phyloP scores from a whole-genome alignment of 1,140 invertebrate species.

The Brachystomella parvula region DNA sequence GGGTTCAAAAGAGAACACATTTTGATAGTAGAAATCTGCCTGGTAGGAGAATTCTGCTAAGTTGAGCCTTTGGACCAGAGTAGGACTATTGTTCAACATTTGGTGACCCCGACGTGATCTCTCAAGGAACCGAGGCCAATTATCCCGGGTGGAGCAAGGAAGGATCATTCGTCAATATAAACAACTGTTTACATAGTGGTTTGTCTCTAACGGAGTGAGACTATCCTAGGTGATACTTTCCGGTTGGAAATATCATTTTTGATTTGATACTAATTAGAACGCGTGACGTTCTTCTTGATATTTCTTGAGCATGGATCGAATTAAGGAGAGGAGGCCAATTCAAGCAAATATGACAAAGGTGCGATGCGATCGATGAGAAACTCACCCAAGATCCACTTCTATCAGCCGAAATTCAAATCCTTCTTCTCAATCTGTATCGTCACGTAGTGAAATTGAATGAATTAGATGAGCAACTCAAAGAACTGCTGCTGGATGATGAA shows the following conservation, averaged over 20 bases:
- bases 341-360: not conserved
- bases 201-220: not conserved
- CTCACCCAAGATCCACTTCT: not conserved
- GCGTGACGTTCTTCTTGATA: not conserved
- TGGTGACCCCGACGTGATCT: too few species aligned
- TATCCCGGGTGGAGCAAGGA: too few species aligned
- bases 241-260: too few species aligned
- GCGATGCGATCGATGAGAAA: not conserved
- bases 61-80: too few species aligned
- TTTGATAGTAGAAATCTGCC: too few species aligned
- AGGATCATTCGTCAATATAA: not conserved
- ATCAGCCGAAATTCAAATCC: not conserved
- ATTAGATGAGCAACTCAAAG: not conserved
- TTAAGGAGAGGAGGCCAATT: not conserved
- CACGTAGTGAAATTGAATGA: not conserved
- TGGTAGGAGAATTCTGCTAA: too few species aligned
- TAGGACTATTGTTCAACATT: too few species aligned
- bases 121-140: too few species aligned
- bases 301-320: constrained; percentile 1
- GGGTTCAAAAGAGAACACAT: too few species aligned
- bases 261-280: not conserved
- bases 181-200: constrained; percentile 5
- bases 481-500: not conserved
- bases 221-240: not conserved
- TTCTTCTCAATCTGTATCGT: not conserved